phyloP scores from a whole-genome alignment of 2,888 invertebrate species.

The Rhagonycha fulva region DNA sequence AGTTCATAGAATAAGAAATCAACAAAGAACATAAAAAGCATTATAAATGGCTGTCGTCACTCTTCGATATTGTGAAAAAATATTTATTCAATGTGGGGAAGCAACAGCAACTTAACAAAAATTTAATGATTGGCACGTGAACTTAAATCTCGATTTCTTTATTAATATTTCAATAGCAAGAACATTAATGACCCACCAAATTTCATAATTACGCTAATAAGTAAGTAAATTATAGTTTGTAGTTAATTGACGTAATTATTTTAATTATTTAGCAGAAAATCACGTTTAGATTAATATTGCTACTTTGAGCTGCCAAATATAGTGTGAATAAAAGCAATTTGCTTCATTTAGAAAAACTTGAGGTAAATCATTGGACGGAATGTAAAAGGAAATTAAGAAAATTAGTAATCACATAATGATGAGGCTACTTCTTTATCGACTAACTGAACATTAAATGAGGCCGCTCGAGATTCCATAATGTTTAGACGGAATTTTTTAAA shows the following conservation, averaged over 20 bases:
- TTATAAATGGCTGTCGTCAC: background rate
- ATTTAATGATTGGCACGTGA: background rate
- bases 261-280: constrained; percentile 11
- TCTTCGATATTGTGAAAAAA: background rate
- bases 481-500: background rate
- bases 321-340: constrained; percentile 21
- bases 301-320: constrained; percentile 20
- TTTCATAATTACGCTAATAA: background rate
- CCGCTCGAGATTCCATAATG: constrained; percentile 8
- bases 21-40: background rate
- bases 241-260: background rate
- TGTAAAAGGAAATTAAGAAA: constrained; percentile 7
- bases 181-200: background rate
- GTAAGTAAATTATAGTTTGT: background rate
- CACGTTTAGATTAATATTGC: constrained; percentile 15
- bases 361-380: constrained; percentile 20
- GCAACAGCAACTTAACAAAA: background rate
- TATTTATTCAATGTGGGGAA: background rate
- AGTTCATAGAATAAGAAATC: background rate
- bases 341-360: constrained; percentile 16
- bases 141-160: background rate
- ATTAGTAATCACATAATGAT: constrained; percentile 9
- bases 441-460: constrained; percentile 15
- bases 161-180: background rate
- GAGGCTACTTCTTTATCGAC: constrained; percentile 15